Evolutionary conservation across 2,113 vertebrate species (phyloP), one percentile per base, ranked within the genome.

Genomic region (Sceloporus undulatus): DNA sequence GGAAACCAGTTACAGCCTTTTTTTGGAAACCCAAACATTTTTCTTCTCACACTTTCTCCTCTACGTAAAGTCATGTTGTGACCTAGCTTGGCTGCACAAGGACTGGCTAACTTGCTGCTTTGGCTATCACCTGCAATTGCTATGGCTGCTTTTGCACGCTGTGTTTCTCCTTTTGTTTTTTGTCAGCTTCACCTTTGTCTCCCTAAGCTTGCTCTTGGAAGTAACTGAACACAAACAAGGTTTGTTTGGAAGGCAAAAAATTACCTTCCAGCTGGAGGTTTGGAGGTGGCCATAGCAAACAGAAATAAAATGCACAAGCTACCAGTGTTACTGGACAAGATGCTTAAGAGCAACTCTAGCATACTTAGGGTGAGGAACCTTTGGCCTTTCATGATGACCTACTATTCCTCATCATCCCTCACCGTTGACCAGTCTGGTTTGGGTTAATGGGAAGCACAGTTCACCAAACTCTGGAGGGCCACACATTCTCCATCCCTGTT

Each of bases 1-100:
- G 87, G 84, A 62, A 94, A 93, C 92, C 95, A 93, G 95, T 96
- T 95, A 96, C 95, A 96, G 95, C 95, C 95, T 95, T 95, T 94
- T 94, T 95, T 89, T 85, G 21, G 42, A 19, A 65, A 27, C 0
- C 9, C 29, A 93, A 94, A 95, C 94, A 95, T 96, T 96, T 95
- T 95, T 95, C 94, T 96, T 95, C 94, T 86, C 91, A 79, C 40
- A 18, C n/a, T 66, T 48, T 10, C 56, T 9, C 34, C 13, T 2
- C 40, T 79, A 82, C 52, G 73, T 87, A 85, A 18, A 76, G 29
- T 91, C 91, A 90, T 25, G 90, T 87, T 84, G 87, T 85, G 79
- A 87, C 59, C 88, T 80, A 92, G 94, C 93, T 94, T 95, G 95
- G 92, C 94, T 96, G 93, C 92, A 85, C 84, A 93, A 34, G 88